A percentile compares a stretch with the other conserved stretches of the same genome.
Conservation (phyloP, 2,888 invertebrate genomes). For the Cyclophora albipunctata region DNA sequence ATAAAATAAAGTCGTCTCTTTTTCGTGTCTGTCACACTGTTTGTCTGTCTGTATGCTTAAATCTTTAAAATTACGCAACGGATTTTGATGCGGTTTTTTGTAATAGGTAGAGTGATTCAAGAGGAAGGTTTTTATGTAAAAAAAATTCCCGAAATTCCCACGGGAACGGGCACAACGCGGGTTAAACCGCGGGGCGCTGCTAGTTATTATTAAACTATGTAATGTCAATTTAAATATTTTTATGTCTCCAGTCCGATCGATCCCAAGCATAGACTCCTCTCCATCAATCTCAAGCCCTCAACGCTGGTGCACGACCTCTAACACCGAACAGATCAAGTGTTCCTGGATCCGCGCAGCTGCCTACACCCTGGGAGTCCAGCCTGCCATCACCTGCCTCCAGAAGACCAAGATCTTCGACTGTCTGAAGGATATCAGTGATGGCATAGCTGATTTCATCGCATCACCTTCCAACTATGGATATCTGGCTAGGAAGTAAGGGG, state of each 20-base stretch:
- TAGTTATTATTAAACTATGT: no score
- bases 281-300: conserved; percentile 48
- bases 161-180: no score
- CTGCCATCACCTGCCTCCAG: conserved; percentile 70
- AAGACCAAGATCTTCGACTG: conserved; percentile 67
- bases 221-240: not conserved
- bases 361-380: conserved; percentile 75
- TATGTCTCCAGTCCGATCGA: conserved; percentile 40
- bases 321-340: conserved; percentile 75
- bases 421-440: conserved; percentile 64
- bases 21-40: no score
- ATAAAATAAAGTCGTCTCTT: no score
- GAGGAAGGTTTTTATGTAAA: no score
- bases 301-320: conserved; percentile 77
- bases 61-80: no score
- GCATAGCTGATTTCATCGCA: conserved; percentile 74
- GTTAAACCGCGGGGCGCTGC: no score
- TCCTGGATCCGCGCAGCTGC: conserved; percentile 74
- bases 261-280: conserved; percentile 34
- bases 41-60: no score
- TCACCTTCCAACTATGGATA: conserved; percentile 79
- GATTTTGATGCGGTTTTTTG: no score
- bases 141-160: no score
- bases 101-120: no score
- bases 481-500: conserved; percentile 75